Evolutionary conservation across 2,797 vertebrate genomes (phyloP), one percentile per base, ranked within the genome.

Genomic region (Phoeniculus purpureus): DNA sequence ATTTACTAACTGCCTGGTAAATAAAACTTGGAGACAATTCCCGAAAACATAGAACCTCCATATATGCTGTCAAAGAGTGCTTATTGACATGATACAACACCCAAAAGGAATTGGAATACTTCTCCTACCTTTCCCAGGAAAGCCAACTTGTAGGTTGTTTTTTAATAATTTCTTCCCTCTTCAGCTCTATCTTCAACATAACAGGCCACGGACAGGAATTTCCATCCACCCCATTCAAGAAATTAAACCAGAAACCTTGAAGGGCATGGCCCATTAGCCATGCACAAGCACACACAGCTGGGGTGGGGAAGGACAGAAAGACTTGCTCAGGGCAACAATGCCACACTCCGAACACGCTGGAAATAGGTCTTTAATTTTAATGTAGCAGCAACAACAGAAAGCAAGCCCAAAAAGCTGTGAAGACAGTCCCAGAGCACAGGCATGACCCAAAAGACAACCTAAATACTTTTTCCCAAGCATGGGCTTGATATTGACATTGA

Each of bases 1-100:
- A 47, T 43, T 37, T 85, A 58, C 73, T 80, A 77, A 77, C 94
- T 90, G 51, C 51, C 66, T 52, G 31, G 6, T 82, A 93, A 90
- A 87, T 62, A 82, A 85, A 89, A 32, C 40, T 59, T 65, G 76
- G 43, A 83, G 59, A 62, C 1, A 7, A 59, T 80, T 92, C 79
- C 93, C 90, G 75, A 47, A 93, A 87, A 27, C 27, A 43, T 4
- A 10, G 5, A 48, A 52, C 32, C 45, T 47, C 54, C 37, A 17
- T 21, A 47, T 2, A 34, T 12, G 12, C 62, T 66, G 73, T 40
- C 40, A 66, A 29, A 29, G 51, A 62, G 15, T 12, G 25, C 10
- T 50, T 65, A 20, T 16, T 65, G 43, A 80, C 43, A 34, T 20
- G 17, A 5, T 5, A 14, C 20, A 82, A 59, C 64, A 64, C 13